Evolutionary conservation across 2,113 vertebrate genomes (phyloP).

Genomic region (Edolisoma coerulescens): DNA sequence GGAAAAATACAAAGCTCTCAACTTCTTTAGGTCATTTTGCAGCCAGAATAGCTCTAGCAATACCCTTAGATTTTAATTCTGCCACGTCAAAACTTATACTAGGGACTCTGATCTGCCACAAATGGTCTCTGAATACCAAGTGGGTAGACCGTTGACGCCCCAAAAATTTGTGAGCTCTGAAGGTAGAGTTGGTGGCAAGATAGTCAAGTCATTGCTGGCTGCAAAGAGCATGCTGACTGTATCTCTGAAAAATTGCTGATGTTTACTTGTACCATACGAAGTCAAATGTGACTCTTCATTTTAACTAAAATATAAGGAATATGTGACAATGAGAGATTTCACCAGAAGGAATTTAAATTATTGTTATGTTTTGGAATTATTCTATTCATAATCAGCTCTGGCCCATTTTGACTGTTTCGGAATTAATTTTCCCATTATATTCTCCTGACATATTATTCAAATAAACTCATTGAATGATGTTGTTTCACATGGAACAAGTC

Average conservation of each 20-base stretch:
- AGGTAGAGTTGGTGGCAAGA: not conserved
- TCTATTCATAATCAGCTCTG: not conserved
- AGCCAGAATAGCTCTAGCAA: not conserved
- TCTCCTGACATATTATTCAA: not conserved
- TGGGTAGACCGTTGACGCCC: not conserved
- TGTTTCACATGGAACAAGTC: not conserved
- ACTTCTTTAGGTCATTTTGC: not conserved
- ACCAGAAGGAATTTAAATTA: not conserved
- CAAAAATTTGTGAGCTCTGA: not conserved
- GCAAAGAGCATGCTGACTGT: not conserved
- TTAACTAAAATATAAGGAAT: not conserved
- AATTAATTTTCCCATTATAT: not conserved
- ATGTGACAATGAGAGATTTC: not conserved
- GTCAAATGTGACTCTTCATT: not conserved
- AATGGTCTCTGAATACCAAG: not conserved
- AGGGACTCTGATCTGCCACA: not conserved
- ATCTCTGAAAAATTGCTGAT: not conserved
- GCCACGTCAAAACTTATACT: not conserved
- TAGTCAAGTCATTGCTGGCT: not conserved
- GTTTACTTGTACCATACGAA: not conserved
- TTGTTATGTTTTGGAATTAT: not conserved
- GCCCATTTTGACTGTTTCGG: not conserved
- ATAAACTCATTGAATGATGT: not conserved
- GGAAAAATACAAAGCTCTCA: not conserved
- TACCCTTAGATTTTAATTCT: not conserved